A percentile compares a stretch with the other conserved stretches of the same genome.
Evolutionary conservation across 37 sponge, comb jelly and placozoan genomes (phyloP).

Genomic region (Halichondria panicea): DNA sequence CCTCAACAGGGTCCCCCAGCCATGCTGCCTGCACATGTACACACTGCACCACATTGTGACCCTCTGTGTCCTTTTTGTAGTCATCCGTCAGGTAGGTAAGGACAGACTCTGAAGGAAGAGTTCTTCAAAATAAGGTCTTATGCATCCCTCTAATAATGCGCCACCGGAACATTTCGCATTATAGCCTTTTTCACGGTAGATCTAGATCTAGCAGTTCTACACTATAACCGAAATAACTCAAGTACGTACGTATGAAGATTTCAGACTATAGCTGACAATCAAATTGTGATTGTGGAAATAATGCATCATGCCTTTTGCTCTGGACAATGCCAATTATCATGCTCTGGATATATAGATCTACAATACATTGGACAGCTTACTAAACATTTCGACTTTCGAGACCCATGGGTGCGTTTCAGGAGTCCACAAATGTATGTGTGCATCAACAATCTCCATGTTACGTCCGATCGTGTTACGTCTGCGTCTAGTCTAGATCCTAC

Average conservation of each 20-base stretch:
- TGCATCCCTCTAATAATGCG: background rate
- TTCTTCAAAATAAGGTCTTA: too few relatives aligned
- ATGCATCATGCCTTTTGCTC: too few relatives aligned
- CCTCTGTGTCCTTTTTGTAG: conserved; percentile 46
- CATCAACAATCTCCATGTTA: conserved; percentile 86
- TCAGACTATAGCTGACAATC: too few relatives aligned
- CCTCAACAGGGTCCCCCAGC: conserved; percentile 76
- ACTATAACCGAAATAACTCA: too few relatives aligned
- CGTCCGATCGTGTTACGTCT: too few relatives aligned
- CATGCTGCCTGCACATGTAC: conserved; percentile 76
- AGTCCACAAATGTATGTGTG: conserved; percentile 88
- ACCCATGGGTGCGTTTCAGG: conserved; percentile 86
- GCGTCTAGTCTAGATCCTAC: too few relatives aligned
- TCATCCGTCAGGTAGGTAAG: conserved; percentile 53
- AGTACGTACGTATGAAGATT: too few relatives aligned
- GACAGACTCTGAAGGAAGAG: conserved; percentile 28
- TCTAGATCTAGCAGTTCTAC: too few relatives aligned
- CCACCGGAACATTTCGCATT: conserved; percentile 77
- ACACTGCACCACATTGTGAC: conserved; percentile 66
- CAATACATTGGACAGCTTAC: too few relatives aligned
- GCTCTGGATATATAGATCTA: too few relatives aligned
- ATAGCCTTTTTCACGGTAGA: conserved; percentile 75
- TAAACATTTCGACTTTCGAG: conserved; percentile 36
- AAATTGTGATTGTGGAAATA: too few relatives aligned
- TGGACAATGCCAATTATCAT: too few relatives aligned